These are phyloP conservation scores for Drosophila pachea DNA, from an alignment of 1,140 invertebrate genomes.

Conservation along the genomic window DNA sequence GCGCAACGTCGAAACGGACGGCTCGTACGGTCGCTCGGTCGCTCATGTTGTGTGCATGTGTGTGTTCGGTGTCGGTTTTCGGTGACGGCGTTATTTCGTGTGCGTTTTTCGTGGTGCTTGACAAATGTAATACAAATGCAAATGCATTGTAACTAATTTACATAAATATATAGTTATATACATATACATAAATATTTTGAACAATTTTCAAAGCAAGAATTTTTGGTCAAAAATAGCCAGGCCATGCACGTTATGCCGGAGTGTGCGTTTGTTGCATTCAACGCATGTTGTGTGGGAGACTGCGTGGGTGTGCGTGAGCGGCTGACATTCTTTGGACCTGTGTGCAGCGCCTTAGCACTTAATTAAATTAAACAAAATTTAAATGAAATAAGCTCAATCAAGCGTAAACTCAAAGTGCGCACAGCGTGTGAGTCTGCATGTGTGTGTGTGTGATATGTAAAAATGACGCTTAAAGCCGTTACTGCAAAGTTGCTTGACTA, in stretches of 20 bases:
- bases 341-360: constrained; percentile 34
- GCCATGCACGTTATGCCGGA: constrained; percentile 15
- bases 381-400: constrained; percentile 28
- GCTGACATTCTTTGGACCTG: constrained; percentile 34
- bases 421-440: constrained; percentile 2
- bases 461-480: constrained; percentile 20
- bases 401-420: constrained; percentile 31
- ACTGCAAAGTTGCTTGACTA: constrained; percentile 1
- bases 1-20: constrained; percentile 67
- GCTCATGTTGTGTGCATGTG: constrained; percentile 39
- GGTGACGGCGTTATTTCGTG: constrained; percentile 49
- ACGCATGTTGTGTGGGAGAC: background rate
- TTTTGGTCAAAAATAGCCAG: constrained; percentile 34
- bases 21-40: constrained; percentile 45
- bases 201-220: constrained; percentile 30
- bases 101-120: constrained; percentile 41
- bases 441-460: constrained; percentile 3
- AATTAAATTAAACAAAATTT: constrained; percentile 47
- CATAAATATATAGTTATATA: constrained; percentile 31
- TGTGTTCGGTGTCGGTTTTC: constrained; percentile 33
- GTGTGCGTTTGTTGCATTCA: constrained; percentile 33
- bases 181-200: constrained; percentile 12
- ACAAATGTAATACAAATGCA: constrained; percentile 65
- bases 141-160: constrained; percentile 47
- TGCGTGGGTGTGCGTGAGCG: constrained; percentile 19